A percentile compares a stretch with the other conserved stretches of the same genome.
Conservation (phyloP, 1,140 invertebrate genomes). For the Drosophila novamexicana region DNA sequence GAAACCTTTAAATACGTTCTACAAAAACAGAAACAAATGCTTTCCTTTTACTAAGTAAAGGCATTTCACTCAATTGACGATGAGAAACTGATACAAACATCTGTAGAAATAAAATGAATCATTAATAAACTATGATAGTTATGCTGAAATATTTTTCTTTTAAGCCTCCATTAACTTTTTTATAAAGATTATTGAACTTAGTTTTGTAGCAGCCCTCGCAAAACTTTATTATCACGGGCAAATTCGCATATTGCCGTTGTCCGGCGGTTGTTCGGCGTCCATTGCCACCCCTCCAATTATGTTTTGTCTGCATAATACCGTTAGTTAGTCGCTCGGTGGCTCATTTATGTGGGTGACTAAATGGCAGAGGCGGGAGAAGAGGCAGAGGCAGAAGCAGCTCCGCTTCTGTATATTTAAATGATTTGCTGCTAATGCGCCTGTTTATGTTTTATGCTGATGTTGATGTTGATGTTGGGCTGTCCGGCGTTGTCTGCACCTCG, state of each 20-base stretch:
- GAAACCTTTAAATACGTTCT: no score
- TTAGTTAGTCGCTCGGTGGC: conserved; percentile 55
- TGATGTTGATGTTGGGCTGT: conserved; percentile 68
- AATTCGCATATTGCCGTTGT: conserved; percentile 30
- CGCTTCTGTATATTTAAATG: conserved; percentile 72
- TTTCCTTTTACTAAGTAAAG: no score
- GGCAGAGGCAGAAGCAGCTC: neutral
- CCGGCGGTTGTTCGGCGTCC: neutral
- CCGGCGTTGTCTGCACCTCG: conserved; percentile 25
- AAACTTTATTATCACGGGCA: conserved; percentile 2
- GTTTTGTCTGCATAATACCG: conserved; percentile 37
- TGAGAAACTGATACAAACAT: no score
- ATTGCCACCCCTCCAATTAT: conserved; percentile 4
- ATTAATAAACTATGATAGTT: no score
- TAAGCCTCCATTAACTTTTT: no score
- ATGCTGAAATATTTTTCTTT: no score
- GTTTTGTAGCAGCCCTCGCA: conserved; percentile 16
- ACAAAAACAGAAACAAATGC: no score
- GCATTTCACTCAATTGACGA: no score
- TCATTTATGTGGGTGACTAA: conserved; percentile 32
- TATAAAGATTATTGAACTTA: no score
- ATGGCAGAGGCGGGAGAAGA: neutral
- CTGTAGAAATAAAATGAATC: no score
- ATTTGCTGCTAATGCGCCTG: conserved; percentile 79
- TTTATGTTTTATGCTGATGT: conserved; percentile 81